Percentiles rank a stretch among this genome's conserved stretches.
Conservation (phyloP, 2,888 invertebrate species). For the Cremastobaeus sp. region DNA sequence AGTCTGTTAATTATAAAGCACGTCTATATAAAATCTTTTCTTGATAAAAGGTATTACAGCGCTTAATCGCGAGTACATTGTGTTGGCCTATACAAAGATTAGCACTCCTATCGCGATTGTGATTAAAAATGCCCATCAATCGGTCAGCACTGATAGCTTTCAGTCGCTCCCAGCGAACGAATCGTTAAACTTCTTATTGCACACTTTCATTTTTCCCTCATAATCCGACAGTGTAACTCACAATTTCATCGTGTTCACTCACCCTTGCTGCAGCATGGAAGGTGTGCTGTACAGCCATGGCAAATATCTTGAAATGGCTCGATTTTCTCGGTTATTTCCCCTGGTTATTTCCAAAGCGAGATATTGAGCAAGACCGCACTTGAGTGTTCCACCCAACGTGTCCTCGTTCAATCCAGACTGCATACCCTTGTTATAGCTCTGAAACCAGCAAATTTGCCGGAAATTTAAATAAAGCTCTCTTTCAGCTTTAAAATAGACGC, state of each 20-base stretch:
- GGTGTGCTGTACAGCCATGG: slow-evolving; percentile 95
- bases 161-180: background rate
- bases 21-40: slow-evolving; percentile 35
- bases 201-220: too few species aligned
- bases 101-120: background rate
- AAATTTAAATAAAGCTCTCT: slow-evolving; percentile 6
- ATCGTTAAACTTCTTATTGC: slow-evolving; percentile 9
- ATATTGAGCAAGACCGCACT: slow-evolving; percentile 96
- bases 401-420: slow-evolving; percentile 92
- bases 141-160: slow-evolving; percentile 5
- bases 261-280: slow-evolving; percentile 90
- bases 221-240: too few species aligned
- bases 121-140: slow-evolving; percentile 17
- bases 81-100: slow-evolving; percentile 2
- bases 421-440: slow-evolving; percentile 86
- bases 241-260: slow-evolving; percentile 61
- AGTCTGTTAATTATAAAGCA: slow-evolving; percentile 34
- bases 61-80: slow-evolving; percentile 15
- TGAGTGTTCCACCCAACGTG: slow-evolving; percentile 96
- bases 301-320: slow-evolving; percentile 88
- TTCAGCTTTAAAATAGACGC: too few species aligned
- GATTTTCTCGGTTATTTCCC: slow-evolving; percentile 90
- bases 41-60: slow-evolving; percentile 26
- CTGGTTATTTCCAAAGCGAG: slow-evolving; percentile 95
- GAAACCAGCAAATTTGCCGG: slow-evolving; percentile 32